phyloP scores from a whole-genome alignment of 1,140 invertebrate genomes.

The Berghia stephanieae region DNA sequence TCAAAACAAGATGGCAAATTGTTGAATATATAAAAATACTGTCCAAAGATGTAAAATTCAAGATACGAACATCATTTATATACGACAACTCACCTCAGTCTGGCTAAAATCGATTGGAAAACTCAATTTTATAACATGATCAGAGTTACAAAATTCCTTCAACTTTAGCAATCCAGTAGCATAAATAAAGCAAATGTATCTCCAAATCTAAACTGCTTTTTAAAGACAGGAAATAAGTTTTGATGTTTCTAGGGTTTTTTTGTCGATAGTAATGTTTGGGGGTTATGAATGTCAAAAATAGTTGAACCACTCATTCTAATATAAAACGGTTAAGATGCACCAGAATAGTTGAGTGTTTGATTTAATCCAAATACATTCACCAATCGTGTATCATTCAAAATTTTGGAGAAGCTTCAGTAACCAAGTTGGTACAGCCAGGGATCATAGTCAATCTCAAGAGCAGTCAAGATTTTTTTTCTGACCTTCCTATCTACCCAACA shows the following conservation, averaged over 20 bases:
- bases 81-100: neutral
- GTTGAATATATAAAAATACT: neutral
- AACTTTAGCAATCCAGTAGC: neutral
- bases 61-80: neutral
- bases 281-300: neutral
- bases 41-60: neutral
- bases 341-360: no score
- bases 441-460: no score
- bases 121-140: neutral
- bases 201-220: neutral
- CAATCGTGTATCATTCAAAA: no score
- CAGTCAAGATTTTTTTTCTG: no score
- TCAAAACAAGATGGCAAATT: conserved; percentile 49
- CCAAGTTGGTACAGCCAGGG: no score
- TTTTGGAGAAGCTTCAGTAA: no score
- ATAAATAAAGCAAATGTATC: neutral
- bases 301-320: no score
- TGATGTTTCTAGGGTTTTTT: neutral
- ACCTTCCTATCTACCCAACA: no score
- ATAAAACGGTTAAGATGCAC: no score
- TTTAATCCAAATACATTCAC: no score
- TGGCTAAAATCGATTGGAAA: neutral
- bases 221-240: neutral
- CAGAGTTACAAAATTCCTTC: neutral
- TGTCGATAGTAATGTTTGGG: neutral